These are phyloP conservation scores for Lepilemur ruficaudatus DNA, from an alignment of 2,797 vertebrate species.

Conservation along the genomic window DNA sequence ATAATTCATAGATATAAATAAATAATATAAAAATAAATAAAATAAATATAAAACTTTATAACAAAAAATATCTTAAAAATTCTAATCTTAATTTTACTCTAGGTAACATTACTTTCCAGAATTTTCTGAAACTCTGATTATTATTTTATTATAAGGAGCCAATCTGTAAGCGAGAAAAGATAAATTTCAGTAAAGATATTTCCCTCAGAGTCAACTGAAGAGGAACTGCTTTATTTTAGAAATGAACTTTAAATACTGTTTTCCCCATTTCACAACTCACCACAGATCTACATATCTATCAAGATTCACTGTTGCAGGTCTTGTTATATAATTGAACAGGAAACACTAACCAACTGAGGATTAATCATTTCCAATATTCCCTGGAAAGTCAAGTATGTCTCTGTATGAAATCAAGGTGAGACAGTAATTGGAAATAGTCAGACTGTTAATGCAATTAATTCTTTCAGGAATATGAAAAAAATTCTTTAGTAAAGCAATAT, in stretches of 20 bases:
- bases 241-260: not conserved
- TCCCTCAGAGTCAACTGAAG: not conserved
- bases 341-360: not conserved
- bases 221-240: not conserved
- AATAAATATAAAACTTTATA: too few species aligned
- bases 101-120: not conserved
- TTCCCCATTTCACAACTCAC: not conserved
- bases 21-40: too few species aligned
- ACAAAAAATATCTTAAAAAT: not conserved
- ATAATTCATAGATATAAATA: too few species aligned
- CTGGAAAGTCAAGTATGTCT: not conserved
- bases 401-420: not conserved
- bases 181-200: not conserved
- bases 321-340: not conserved
- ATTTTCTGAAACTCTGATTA: not conserved
- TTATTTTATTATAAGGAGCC: not conserved
- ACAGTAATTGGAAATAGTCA: not conserved
- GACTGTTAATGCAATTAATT: not conserved
- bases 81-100: not conserved
- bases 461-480: not conserved
- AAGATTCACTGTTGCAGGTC: not conserved
- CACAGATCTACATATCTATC: not conserved
- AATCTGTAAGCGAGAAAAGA: not conserved
- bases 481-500: not conserved
- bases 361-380: not conserved